phyloP scores from a whole-genome alignment of 2,113 vertebrate genomes.

The Scartelaos histophorus region DNA sequence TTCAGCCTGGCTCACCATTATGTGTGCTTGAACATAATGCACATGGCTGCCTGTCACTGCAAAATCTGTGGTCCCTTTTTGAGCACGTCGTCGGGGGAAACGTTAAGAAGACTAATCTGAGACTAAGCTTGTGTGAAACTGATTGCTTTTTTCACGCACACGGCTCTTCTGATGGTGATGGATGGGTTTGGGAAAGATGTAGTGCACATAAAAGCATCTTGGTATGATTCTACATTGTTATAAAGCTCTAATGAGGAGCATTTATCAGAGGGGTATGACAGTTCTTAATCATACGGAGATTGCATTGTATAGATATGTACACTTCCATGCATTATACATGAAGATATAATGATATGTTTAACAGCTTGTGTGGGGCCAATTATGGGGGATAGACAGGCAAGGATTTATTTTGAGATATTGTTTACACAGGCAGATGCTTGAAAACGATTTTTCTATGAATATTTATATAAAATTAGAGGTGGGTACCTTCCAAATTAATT shows the following conservation, averaged over 20 bases:
- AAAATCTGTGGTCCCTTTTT: constrained; percentile 19
- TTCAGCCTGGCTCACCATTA: background rate
- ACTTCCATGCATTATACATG: background rate
- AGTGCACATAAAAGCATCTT: constrained; percentile 1
- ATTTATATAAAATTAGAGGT: background rate
- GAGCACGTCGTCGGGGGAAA: constrained; percentile 14
- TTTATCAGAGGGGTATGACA: constrained; percentile 34
- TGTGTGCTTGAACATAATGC: constrained; percentile 38
- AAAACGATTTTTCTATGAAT: background rate
- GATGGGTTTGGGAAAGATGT: constrained; percentile 33
- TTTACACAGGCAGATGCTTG: background rate
- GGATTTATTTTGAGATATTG: background rate
- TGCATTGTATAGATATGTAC: background rate
- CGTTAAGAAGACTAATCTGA: constrained; percentile 54
- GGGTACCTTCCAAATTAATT: background rate
- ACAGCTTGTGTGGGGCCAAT: background rate
- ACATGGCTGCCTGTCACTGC: constrained; percentile 14
- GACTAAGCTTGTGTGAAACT: constrained; percentile 45
- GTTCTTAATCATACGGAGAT: constrained; percentile 12
- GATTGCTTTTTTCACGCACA: constrained; percentile 39
- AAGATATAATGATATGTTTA: background rate
- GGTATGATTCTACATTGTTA: constrained; percentile 26
- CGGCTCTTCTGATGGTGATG: constrained; percentile 49
- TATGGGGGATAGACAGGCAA: background rate
- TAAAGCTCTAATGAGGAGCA: constrained; percentile 44